A percentile compares a stretch with the other conserved stretches of the same genome.
These are phyloP conservation scores for Endomychus coccineus DNA, from an alignment of 2,888 invertebrate species.

Conservation along the genomic window DNA sequence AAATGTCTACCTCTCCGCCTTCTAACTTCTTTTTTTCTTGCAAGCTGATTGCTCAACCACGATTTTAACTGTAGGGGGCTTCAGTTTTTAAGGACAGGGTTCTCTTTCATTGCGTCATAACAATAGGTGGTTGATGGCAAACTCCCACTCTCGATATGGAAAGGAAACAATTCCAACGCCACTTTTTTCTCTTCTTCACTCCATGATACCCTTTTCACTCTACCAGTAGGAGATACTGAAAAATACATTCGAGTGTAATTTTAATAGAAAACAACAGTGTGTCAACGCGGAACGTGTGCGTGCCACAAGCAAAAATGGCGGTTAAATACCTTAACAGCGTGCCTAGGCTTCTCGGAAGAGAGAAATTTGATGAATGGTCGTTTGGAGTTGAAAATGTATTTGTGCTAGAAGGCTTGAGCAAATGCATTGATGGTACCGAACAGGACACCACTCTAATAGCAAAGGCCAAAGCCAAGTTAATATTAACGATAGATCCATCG, in stretches of 20 bases:
- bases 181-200: constrained; percentile 1
- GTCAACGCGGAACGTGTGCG: too few relatives aligned
- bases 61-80: too few relatives aligned
- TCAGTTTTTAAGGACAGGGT: too few relatives aligned
- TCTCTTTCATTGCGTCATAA: too few relatives aligned
- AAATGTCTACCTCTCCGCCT: too few relatives aligned
- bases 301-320: constrained; percentile 11
- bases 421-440: constrained; percentile 16
- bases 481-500: constrained; percentile 21
- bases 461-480: constrained; percentile 20
- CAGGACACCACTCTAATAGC: constrained; percentile 10
- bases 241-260: too few relatives aligned
- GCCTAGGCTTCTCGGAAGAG: constrained; percentile 13
- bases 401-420: constrained; percentile 15
- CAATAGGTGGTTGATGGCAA: too few relatives aligned
- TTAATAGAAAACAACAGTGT: too few relatives aligned
- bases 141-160: background rate
- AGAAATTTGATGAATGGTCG: constrained; percentile 16
- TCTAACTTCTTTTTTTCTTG: too few relatives aligned
- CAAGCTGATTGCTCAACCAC: too few relatives aligned
- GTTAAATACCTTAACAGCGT: constrained; percentile 18
- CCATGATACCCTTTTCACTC: background rate
- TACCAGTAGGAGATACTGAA: background rate
- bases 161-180: background rate
- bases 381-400: constrained; percentile 18